Base-by-base conservation (phyloP, 2,888 invertebrate species). In the Tolmerus cingulatus region DNA sequence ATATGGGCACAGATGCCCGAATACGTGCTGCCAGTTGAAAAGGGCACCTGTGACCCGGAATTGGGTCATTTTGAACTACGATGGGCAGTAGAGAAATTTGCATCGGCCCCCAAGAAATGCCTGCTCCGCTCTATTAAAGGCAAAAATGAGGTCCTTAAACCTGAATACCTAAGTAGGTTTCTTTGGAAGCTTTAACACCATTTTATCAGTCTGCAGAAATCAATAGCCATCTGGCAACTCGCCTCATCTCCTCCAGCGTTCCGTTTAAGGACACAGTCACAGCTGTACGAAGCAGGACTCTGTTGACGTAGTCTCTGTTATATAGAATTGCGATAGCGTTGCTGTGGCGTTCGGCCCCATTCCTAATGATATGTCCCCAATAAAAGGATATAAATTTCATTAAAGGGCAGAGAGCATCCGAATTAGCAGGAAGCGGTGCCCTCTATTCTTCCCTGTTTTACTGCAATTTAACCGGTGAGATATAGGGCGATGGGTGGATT, bases 281-380 rank as follows among this genome's bases (percentile, higher is more conserved):
- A 78, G 37, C 37, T 78, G 78, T 43, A 78, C 16, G 40, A 19
- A 43, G 23, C 23, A 81, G 27, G 16, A 81, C 30, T 51, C 19
- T 66, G 51, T 79, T 81, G 81, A 57, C 81, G 81, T 81, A 55
- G 81, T 81, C 55, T 55, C 81, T 34, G n/a, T 37, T 14, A 23
- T 51, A 16, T 30, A 81, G 51, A 27, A 30, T n/a, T 46, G 46
- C 12, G 55, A 37, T 27, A 37, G 14, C 79, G 51, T 16, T 81
- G 30, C 55, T 40, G 16, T 57, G 19, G 14, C 66, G 66, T 3
- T 66, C 27, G 12, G 66, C 66, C 66, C 55, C 55, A 40, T 81
- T 81, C 81, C 81, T 81, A 81, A 81, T 55, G 81, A 27, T 30
- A 81, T 81, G 51, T 55, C 55, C 30, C 40, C 51, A 51, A 78